These are phyloP conservation scores for Planococcus citri DNA, from an alignment of 1,140 invertebrate genomes.

Conservation along the genomic window DNA sequence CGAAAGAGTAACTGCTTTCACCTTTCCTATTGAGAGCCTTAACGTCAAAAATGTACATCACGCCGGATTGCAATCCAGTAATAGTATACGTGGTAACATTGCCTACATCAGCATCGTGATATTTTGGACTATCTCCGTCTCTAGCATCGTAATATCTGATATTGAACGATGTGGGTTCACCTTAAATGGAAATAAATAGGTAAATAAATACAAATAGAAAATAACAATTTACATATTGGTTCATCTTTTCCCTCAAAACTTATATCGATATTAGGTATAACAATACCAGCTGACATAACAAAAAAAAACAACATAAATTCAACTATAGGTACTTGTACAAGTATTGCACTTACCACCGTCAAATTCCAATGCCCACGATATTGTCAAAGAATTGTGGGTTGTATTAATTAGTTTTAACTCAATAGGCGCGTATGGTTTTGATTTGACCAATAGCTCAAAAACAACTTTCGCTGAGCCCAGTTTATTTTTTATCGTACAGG, in stretches of 20 bases:
- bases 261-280: not conserved
- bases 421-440: constrained; percentile 69
- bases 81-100: constrained; percentile 58
- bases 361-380: constrained; percentile 86
- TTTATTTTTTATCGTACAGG: constrained; percentile 76
- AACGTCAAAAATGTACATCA: constrained; percentile 77
- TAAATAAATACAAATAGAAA: not conserved
- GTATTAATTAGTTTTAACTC: constrained; percentile 65
- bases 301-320: not conserved
- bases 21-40: constrained; percentile 78
- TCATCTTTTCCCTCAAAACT: not conserved
- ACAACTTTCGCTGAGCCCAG: constrained; percentile 64
- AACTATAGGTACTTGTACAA: too few relatives aligned
- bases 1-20: constrained; percentile 64
- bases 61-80: constrained; percentile 59
- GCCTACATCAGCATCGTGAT: constrained; percentile 27
- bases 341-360: constrained; percentile 82
- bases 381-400: constrained; percentile 73
- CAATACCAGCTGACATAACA: too few relatives aligned
- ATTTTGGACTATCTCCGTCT: constrained; percentile 21
- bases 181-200: not conserved
- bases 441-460: constrained; percentile 70
- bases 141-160: constrained; percentile 52
- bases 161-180: constrained; percentile 55
- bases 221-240: not conserved